Evolutionary conservation across 2,113 vertebrate species (phyloP).

Genomic region (Buteo buteo): DNA sequence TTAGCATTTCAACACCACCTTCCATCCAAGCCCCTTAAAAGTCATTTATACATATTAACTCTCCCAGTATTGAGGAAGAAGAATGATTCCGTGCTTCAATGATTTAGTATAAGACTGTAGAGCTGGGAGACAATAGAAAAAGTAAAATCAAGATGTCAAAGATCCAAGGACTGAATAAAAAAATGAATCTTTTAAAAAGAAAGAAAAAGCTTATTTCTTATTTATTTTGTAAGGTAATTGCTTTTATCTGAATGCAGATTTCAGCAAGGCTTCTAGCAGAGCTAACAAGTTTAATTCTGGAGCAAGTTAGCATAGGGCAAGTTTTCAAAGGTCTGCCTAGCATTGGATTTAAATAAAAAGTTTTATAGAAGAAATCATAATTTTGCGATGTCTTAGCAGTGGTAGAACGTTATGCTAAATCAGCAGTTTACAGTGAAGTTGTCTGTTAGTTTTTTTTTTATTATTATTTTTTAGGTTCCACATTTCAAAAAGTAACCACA

Average conservation of each 20-base stretch:
- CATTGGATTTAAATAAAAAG: background rate
- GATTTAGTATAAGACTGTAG: background rate
- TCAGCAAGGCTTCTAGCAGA: background rate
- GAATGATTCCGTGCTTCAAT: background rate
- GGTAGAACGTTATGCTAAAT: background rate
- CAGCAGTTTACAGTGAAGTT: background rate
- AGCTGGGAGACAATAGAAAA: background rate
- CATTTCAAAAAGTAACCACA: background rate
- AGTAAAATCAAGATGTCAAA: background rate
- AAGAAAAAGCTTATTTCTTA: background rate
- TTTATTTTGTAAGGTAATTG: background rate
- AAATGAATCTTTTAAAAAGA: background rate
- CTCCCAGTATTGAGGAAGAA: background rate
- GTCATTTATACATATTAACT: background rate
- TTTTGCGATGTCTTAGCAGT: rapidly evolving
- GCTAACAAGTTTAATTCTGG: background rate
- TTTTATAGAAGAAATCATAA: background rate
- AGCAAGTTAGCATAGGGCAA: background rate
- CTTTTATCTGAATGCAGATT: background rate
- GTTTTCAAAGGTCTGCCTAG: background rate
- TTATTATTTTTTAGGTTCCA: background rate
- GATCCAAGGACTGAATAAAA: background rate
- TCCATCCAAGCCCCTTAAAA: background rate
- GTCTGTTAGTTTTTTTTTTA: background rate
- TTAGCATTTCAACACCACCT: background rate